Conservation (phyloP, 2,797 vertebrate species). For the Mycteria americana region DNA sequence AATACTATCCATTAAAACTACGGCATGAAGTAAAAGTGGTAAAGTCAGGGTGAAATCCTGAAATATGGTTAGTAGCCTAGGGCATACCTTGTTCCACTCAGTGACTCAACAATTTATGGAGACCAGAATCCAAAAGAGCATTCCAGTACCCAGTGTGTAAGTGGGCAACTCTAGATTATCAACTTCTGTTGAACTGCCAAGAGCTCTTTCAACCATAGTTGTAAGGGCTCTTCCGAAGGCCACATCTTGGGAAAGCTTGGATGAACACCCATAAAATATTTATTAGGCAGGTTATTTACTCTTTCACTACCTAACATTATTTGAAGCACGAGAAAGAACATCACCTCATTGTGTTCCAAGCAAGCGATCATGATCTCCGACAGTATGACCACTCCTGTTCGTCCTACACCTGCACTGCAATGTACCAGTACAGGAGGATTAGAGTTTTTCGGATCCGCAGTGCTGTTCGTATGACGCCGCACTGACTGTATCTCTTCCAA, state of each 20-base stretch:
- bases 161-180: background rate
- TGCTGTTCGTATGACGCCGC: constrained; percentile 94
- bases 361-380: constrained; percentile 97
- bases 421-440: constrained; percentile 91
- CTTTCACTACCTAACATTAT: background rate
- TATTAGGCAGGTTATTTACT: background rate
- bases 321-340: background rate
- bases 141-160: background rate
- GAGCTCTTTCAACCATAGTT: background rate
- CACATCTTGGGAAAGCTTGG: background rate
- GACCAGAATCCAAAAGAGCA: background rate
- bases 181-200: background rate
- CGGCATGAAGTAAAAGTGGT: background rate
- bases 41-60: background rate
- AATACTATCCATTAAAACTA: background rate
- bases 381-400: constrained; percentile 92
- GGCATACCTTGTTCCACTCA: background rate
- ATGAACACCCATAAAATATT: background rate
- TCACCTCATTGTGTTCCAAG: constrained; percentile 97
- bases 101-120: background rate
- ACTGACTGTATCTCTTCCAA: constrained; percentile 98
- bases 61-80: background rate
- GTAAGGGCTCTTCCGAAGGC: background rate
- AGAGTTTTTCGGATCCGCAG: constrained; percentile 84
- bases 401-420: constrained; percentile 94